Conservation (phyloP, 2,113 vertebrate genomes). For the Urocolius indicus region DNA sequence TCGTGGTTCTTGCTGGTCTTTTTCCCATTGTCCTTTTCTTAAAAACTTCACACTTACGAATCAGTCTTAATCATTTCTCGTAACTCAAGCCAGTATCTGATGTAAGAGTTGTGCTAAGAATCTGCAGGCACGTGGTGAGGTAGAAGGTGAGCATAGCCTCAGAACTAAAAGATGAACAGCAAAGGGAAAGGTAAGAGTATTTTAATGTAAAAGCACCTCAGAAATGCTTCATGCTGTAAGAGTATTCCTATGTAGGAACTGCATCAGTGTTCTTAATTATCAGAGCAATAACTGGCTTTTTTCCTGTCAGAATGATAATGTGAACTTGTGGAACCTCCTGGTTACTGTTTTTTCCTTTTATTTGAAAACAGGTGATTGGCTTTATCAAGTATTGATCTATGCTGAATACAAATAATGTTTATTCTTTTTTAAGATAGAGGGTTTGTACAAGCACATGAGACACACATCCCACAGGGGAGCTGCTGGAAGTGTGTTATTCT, state of each 20-base stretch:
- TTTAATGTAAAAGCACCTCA: background rate
- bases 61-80: background rate
- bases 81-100: background rate
- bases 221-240: background rate
- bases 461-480: background rate
- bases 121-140: background rate
- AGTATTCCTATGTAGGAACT: background rate
- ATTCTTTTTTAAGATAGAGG: background rate
- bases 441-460: background rate
- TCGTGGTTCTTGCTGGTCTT: background rate
- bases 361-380: background rate
- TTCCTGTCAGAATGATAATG: background rate
- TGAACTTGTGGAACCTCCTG: background rate
- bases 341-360: background rate
- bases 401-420: background rate
- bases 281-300: background rate
- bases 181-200: background rate
- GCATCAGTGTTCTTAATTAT: background rate
- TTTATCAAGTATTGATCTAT: background rate
- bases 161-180: background rate
- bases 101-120: background rate
- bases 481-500: background rate
- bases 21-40: background rate
- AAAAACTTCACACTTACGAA: background rate
- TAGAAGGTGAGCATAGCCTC: background rate